Evolutionary conservation across 2,113 vertebrate genomes (phyloP), one percentile per base, ranked within the genome.

Genomic region (Hyla sarda): DNA sequence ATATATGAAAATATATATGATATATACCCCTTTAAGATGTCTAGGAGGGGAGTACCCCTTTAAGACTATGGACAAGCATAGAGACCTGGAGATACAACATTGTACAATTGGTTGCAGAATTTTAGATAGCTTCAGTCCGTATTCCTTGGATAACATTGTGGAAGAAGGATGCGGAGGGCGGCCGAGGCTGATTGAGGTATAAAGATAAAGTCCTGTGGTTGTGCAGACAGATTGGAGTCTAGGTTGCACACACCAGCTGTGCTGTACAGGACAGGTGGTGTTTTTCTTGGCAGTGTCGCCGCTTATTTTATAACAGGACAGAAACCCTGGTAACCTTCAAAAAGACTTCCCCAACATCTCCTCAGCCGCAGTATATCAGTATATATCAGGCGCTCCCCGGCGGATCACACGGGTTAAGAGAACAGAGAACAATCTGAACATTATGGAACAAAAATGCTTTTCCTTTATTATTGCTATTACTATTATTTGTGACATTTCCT

Each of bases 211-310:
- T 7, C 8, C 3, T 60, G 34, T 4, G 25, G 54, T 45, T 80
- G 77, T 34, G 32, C 56, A 62, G 77, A 80, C 76, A 79, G 52
- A 58, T 79, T 79, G 52, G 30, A 58, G 52, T 79, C 76, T 58
- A 58, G 52, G 54, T 80, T 45, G 23, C 56, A 25, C 62, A 28
- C 56, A 16, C 21, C 77, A 80, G 77, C 32, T 80, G 77, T 80
- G 54, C 34, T 23, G 13, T 60, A 62, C 17, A 62, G 77, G 77
- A 54, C 77, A 80, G 77, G 77, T 80, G 77, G 77, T 79, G 77
- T 79, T 79, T 79, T 79, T 60, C 77, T 79, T 79, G 77, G 77
- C 77, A 80, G 21, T n/a, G 21, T 54, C 54, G 62, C 19, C 21
- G 34, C 77, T 60, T 79, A 60, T 56, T 79, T 79, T 60, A 58